Base-by-base conservation (phyloP, 2,888 invertebrate species). In the Macrostomum cliftonense region DNA sequence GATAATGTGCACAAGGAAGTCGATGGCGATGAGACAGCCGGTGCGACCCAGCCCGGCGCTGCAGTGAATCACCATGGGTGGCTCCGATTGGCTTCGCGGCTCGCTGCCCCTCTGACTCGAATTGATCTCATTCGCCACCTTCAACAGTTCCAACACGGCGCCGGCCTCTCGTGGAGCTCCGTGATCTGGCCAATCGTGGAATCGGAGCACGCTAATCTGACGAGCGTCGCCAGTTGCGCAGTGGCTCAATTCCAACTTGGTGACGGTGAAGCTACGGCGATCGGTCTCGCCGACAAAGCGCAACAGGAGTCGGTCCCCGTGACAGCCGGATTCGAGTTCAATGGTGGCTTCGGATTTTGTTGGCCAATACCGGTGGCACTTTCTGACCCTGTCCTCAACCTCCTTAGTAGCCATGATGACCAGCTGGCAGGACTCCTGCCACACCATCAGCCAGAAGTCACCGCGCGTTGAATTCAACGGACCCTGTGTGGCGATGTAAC, bases 381-480 rank as follows among this genome's bases (percentile, higher is more conserved):
- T 97, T 9, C 28, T 28, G 28, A 28, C 28, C 56, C 87, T 85
- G 56, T 91, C 77, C 71, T 95, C 95, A 59, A 86, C 82, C 73
- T 95, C 91, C 75, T 91, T 95, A 58, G 95, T 95, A 55, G 91
- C 91, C 95, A 97, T 97, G 56, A 97, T 93, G 63, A 99, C 93
- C 53, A 97, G 87, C 54, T 87, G 79, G 51, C 85, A 83, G 68
- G 93, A 87, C 68, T 97, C 93, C 73, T 97, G 95, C 85, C 93
- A 95, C 44, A 93, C 83, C 95, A 97, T 97, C 57, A 83, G 80
- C 93, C 95, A 97, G 72, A 97, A 93, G 68, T 95, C 93, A 53
- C 78, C 78, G 46, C 87, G 78, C 0, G 97, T 97, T 55, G 81
- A 80, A 36, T 82, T 80, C 55, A 97, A 76, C 68, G 93, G 93